A percentile compares a stretch with the other conserved stretches of the same genome.
Conservation (phyloP, 2,113 vertebrate species). For the Calyptomena viridis region DNA sequence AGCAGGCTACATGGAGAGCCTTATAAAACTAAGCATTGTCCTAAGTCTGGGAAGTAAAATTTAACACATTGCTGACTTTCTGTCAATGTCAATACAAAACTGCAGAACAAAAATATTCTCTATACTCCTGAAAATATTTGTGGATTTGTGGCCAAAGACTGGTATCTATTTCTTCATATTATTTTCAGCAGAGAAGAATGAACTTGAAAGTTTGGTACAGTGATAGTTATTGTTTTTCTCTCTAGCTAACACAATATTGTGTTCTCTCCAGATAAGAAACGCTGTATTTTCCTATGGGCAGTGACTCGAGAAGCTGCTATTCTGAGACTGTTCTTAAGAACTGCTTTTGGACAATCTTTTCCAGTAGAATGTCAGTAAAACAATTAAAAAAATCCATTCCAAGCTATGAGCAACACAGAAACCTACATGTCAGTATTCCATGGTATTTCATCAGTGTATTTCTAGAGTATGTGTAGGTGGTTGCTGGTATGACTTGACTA, state of each 20-base stretch:
- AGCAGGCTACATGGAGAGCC: not conserved
- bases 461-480: not conserved
- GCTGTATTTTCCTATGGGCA: not conserved
- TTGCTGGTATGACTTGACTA: not conserved
- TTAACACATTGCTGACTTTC: not conserved
- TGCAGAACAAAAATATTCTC: not conserved
- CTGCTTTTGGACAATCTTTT: not conserved
- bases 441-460: slow-evolving; percentile 6
- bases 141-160: not conserved
- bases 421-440: not conserved
- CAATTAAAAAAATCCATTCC: not conserved
- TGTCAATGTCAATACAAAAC: not conserved
- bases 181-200: not conserved
- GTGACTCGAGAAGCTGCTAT: not conserved
- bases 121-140: not conserved
- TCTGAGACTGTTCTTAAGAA: not conserved
- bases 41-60: not conserved
- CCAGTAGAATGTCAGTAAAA: not conserved
- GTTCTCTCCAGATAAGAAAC: not conserved
- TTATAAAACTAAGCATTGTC: not conserved
- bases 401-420: not conserved
- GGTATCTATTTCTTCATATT: not conserved
- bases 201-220: not conserved
- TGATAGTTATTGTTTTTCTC: not conserved
- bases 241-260: not conserved